A percentile compares a stretch with the other conserved stretches of the same genome.
phyloP scores from a whole-genome alignment of 2,888 invertebrate species.

The Diadegma fenestrale region DNA sequence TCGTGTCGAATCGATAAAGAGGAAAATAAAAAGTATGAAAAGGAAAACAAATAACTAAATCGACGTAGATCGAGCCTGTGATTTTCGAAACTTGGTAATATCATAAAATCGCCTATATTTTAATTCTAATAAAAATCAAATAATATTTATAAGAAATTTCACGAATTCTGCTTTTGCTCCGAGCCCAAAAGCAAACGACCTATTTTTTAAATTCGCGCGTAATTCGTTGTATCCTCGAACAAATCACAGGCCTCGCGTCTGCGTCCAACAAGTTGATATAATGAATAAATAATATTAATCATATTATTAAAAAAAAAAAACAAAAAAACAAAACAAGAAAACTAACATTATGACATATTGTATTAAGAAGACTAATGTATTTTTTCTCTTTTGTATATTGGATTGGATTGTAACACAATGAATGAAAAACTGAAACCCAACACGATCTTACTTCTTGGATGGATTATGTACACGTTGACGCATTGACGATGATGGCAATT shows the following conservation, averaged over 20 bases:
- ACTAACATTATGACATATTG: slow-evolving; percentile 67
- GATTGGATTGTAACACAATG: slow-evolving; percentile 85
- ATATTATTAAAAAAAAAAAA: slow-evolving; percentile 53
- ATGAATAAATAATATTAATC: slow-evolving; percentile 68
- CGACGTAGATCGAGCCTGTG: slow-evolving; percentile 76
- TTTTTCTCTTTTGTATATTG: slow-evolving; percentile 85
- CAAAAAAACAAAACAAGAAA: slow-evolving; percentile 44
- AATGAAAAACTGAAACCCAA: slow-evolving; percentile 85
- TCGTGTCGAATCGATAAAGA: slow-evolving; percentile 45
- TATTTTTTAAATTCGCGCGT: slow-evolving; percentile 19
- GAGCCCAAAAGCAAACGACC: not conserved
- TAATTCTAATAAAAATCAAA: not conserved
- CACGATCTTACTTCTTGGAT: slow-evolving; percentile 85
- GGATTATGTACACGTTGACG: slow-evolving; percentile 83
- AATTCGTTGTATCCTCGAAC: not conserved
- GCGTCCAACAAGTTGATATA: slow-evolving; percentile 73
- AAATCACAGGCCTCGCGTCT: slow-evolving; percentile 75
- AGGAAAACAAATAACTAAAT: slow-evolving; percentile 73
- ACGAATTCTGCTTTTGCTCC: not conserved
- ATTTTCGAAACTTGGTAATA: slow-evolving; percentile 55
- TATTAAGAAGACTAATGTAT: slow-evolving; percentile 83
- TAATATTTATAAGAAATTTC: slow-evolving; percentile 14
- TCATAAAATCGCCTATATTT: not conserved
- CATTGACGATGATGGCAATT: slow-evolving; percentile 77
- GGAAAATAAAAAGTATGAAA: slow-evolving; percentile 32